Evolutionary conservation across 2,113 vertebrate genomes (phyloP).

Genomic region (Scomber japonicus): DNA sequence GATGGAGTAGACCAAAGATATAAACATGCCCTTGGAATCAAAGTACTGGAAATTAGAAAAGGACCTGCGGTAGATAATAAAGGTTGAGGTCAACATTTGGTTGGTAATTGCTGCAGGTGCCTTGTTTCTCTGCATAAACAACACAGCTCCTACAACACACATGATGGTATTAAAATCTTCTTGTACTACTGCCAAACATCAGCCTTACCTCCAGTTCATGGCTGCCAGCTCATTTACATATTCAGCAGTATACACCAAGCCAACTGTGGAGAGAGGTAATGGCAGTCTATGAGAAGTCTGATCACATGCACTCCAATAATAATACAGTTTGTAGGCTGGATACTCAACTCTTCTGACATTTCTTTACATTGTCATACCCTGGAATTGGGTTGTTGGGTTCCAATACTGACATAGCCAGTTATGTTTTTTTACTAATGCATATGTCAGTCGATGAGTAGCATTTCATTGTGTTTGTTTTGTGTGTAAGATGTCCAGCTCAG

Average conservation of each 20-base stretch:
- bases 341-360: not conserved
- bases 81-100: not conserved
- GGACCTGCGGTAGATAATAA: slow-evolving; percentile 79
- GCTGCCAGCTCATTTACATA: slow-evolving; percentile 96
- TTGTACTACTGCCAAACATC: not conserved
- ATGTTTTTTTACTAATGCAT: no score
- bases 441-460: no score
- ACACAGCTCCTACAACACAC: not conserved
- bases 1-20: slow-evolving; percentile 92
- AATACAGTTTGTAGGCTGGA: not conserved
- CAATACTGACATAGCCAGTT: no score
- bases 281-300: not conserved
- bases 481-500: no score
- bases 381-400: no score
- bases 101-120: not conserved
- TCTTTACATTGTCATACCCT: not conserved
- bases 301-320: not conserved
- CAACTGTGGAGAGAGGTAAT: slow-evolving; percentile 79
- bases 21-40: slow-evolving; percentile 98
- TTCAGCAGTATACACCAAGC: slow-evolving; percentile 91
- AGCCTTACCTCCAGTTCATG: slow-evolving; percentile 92
- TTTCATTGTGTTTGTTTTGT: no score
- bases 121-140: not conserved
- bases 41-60: slow-evolving; percentile 97
- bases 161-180: not conserved